Evolutionary conservation across 2,888 invertebrate genomes (phyloP).

Genomic region (Hypsopygia costalis): DNA sequence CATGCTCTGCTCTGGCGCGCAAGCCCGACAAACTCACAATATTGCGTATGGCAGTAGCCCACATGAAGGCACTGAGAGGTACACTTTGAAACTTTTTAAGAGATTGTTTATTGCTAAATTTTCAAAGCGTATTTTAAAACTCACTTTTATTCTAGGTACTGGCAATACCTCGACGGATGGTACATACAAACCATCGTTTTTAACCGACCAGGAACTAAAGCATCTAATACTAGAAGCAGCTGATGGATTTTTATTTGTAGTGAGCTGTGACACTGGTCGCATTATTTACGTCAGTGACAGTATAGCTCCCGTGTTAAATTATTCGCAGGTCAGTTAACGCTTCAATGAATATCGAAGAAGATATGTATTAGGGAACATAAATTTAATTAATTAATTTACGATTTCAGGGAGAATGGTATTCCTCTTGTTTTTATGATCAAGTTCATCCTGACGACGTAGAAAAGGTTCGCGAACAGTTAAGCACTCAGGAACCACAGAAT

Average conservation of each 20-base stretch:
- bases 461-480: slow-evolving; percentile 97
- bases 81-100: too few relatives aligned
- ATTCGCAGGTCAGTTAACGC: slow-evolving; percentile 85
- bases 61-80: slow-evolving; percentile 99
- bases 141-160: slow-evolving; percentile 82
- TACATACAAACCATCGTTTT: slow-evolving; percentile 98
- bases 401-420: slow-evolving; percentile 96
- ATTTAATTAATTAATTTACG: not conserved
- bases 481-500: slow-evolving; percentile 97
- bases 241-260: slow-evolving; percentile 97
- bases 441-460: slow-evolving; percentile 99
- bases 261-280: slow-evolving; percentile 97
- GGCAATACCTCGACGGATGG: slow-evolving; percentile 98
- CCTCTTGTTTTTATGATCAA: slow-evolving; percentile 96
- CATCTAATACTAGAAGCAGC: slow-evolving; percentile 99
- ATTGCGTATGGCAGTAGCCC: slow-evolving; percentile 99
- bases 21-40: slow-evolving; percentile 99
- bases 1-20: slow-evolving; percentile 97
- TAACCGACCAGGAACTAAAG: slow-evolving; percentile 99
- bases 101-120: too few relatives aligned
- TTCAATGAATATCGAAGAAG: not conserved
- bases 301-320: slow-evolving; percentile 97
- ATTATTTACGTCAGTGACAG: slow-evolving; percentile 99
- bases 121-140: not conserved
- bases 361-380: too few relatives aligned